Base-by-base conservation (phyloP, 2,888 invertebrate genomes). In the Nemoura dubitans region DNA sequence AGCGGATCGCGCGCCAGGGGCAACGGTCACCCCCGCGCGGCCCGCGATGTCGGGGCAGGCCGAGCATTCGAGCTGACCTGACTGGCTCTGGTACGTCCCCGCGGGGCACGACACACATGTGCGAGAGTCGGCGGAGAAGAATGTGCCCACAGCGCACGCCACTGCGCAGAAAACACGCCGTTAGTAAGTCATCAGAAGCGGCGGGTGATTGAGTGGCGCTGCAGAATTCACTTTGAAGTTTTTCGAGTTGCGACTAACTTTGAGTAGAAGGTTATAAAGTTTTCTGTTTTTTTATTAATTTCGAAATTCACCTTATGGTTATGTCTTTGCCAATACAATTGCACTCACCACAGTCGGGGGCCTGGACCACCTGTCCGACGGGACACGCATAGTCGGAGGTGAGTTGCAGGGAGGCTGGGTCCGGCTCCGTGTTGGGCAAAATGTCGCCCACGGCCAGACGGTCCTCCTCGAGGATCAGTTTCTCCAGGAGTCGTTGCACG, bases 381-480 rank as follows among this genome's bases (percentile, higher is more conserved):
- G 97, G 97, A 90, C 99, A 99, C 86, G 97, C 97, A 90, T 98
- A 98, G 91, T 98, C 97, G 0, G 98, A 98, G 88, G 96, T 94
- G n/a, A 99, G 92, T 29, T 94, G 92, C 87, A 99, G 92, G 0
- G 98, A 97, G 14, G 97, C 96, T 87, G 98, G 97, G 92, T 98
- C 98, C 0, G 98, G 98, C 0, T 97, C 96, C 0, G 98, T 98
- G 90, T 98, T 98, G 25, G 98, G 98, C 86, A 98, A 92, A 90
- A 98, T 98, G 90, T 97, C 97, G 90, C 96, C 95, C 2, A 98
- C 98, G 90, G 98, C 98, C 91, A 98, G 97, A 91, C 98, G 97
- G 92, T 97, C 97, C 91, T 98, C 97, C 92, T 98, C 97, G 88
- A 98, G 93, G 89, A 98, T 98, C 0, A 98, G 93, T 91, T 96